phyloP scores from a whole-genome alignment of 1,140 invertebrate species.

The Lanistes nyassanus region DNA sequence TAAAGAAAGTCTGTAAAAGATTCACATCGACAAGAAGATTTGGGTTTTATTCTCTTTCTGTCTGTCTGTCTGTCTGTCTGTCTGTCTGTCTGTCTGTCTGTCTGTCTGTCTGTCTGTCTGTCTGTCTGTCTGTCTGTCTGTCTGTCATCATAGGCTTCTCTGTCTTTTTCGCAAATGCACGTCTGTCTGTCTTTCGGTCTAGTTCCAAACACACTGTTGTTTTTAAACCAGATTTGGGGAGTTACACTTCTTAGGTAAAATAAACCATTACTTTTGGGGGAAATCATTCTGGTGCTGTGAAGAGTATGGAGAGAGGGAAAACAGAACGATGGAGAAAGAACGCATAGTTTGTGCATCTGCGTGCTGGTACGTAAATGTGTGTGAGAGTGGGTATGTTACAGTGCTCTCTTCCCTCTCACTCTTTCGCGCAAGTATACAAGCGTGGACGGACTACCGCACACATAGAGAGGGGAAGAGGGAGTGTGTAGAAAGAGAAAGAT shows the following conservation, averaged over 20 bases:
- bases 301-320: not conserved
- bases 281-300: not conserved
- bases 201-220: not conserved
- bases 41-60: not conserved
- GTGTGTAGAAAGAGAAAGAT: not conserved
- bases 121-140: not conserved
- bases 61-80: not conserved
- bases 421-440: too few species aligned
- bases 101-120: not conserved
- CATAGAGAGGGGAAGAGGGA: not conserved
- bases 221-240: not conserved
- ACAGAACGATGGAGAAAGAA: not conserved
- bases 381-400: slow-evolving; percentile 4
- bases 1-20: too few species aligned
- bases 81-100: not conserved
- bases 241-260: too few species aligned
- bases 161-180: too few species aligned
- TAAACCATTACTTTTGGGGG: too few species aligned
- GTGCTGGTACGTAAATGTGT: not conserved
- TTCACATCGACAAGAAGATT: too few species aligned
- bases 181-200: not conserved
- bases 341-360: not conserved
- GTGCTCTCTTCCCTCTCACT: too few species aligned
- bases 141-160: not conserved
- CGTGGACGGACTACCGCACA: too few species aligned